These are phyloP conservation scores for Trissolcus basalis DNA, from an alignment of 1,140 invertebrate species.

Conservation along the genomic window DNA sequence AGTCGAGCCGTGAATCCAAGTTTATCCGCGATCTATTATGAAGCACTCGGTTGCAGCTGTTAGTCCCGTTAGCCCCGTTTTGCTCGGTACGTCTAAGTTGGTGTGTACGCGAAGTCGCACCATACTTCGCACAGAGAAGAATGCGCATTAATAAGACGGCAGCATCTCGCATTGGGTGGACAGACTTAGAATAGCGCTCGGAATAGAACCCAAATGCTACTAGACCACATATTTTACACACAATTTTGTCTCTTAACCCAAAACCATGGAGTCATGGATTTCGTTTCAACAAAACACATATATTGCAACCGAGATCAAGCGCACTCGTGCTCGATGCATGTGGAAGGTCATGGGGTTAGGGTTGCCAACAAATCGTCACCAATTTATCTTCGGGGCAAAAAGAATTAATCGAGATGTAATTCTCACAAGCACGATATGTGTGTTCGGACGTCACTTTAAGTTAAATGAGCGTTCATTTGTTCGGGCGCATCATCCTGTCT, in stretches of 20 bases:
- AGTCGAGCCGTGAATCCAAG: constrained; percentile 56
- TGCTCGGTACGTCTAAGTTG: constrained; percentile 45
- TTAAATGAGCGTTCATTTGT: no score
- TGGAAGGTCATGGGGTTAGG: constrained; percentile 46
- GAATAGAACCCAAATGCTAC: constrained; percentile 66
- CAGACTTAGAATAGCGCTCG: constrained; percentile 68
- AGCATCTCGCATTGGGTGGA: constrained; percentile 57
- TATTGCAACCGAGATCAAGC: no score
- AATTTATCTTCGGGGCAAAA: not conserved
- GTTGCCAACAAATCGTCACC: constrained; percentile 18
- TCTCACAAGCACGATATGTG: no score
- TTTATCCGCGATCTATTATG: constrained; percentile 60
- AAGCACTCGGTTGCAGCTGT: constrained; percentile 62
- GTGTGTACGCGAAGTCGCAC: constrained; percentile 46
- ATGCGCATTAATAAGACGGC: constrained; percentile 69
- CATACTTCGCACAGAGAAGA: constrained; percentile 52
- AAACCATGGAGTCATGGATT: constrained; percentile 31
- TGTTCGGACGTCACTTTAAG: no score
- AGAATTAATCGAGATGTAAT: no score
- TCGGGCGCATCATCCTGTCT: no score
- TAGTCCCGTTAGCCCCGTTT: constrained; percentile 62
- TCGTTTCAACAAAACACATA: constrained; percentile 6
- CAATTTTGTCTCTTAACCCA: constrained; percentile 14
- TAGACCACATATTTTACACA: constrained; percentile 64
- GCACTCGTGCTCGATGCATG: no score